Percentiles rank a stretch among this genome's conserved stretches.
Evolutionary conservation across 2,888 invertebrate species (phyloP).

Genomic region (Glaucopsyche alexis): DNA sequence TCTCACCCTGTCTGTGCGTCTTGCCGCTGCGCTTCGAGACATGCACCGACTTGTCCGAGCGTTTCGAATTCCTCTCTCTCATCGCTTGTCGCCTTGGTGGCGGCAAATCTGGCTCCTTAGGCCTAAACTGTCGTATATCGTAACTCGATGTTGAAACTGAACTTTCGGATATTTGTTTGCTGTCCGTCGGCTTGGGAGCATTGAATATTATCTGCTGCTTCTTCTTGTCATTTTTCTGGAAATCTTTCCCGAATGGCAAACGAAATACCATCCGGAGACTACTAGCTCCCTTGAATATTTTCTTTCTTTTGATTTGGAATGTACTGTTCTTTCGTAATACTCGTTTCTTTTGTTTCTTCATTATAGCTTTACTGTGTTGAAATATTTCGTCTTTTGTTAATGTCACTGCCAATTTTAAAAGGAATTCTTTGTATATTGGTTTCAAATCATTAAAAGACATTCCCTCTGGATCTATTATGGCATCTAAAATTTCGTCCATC

Average conservation of each 20-base stretch:
- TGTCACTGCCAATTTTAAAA: constrained; percentile 91
- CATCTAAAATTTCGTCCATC: constrained; percentile 91
- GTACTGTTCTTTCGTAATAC: constrained; percentile 79
- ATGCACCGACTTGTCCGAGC: constrained; percentile 64
- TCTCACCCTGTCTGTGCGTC: constrained; percentile 76
- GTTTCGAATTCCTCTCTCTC: constrained; percentile 65
- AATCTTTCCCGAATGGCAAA: constrained; percentile 75
- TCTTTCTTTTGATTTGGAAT: constrained; percentile 79
- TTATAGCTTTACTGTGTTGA: constrained; percentile 92
- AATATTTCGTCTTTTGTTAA: constrained; percentile 95
- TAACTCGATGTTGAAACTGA: constrained; percentile 82
- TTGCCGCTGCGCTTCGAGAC: constrained; percentile 68
- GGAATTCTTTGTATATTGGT: constrained; percentile 94
- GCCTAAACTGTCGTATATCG: constrained; percentile 81
- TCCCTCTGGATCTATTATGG: constrained; percentile 94
- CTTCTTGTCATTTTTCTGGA: constrained; percentile 58
- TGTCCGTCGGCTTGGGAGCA: constrained; percentile 37
- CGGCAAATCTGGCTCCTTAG: constrained; percentile 73
- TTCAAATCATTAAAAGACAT: constrained; percentile 96
- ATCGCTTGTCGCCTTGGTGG: constrained; percentile 67
- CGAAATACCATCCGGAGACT: constrained; percentile 83
- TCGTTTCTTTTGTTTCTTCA: constrained; percentile 90
- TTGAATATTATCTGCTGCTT: constrained; percentile 42
- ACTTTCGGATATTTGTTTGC: constrained; percentile 76
- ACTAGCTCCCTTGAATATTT: constrained; percentile 80